Evolutionary conservation across 2,888 invertebrate genomes (phyloP), one percentile per base, ranked within the genome.

Genomic region (Crepidodera aurea): DNA sequence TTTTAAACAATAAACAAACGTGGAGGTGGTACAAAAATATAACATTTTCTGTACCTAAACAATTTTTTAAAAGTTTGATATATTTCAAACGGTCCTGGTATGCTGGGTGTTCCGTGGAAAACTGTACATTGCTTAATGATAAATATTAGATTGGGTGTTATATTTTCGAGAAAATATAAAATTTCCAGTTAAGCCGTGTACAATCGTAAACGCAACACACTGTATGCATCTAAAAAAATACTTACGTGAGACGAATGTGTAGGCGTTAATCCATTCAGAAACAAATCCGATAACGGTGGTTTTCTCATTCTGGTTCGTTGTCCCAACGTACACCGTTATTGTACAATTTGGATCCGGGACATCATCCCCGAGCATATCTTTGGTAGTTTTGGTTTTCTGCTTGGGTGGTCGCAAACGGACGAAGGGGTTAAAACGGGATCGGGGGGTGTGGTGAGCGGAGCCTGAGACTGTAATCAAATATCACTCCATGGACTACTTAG

Each of bases 161-260:
- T n/a, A n/a, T n/a, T n/a, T n/a, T n/a, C n/a, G n/a, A n/a, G n/a
- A n/a, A n/a, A n/a, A n/a, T n/a, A n/a, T n/a, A n/a, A n/a, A n/a
- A n/a, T n/a, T n/a, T n/a, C n/a, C n/a, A n/a, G n/a, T n/a, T n/a
- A n/a, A n/a, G n/a, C n/a, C n/a, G n/a, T n/a, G n/a, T n/a, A n/a
- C n/a, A n/a, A n/a, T n/a, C n/a, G n/a, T n/a, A n/a, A n/a, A n/a
- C n/a, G n/a, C n/a, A 22, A 22, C 3, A 22, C 22, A 2, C 22
- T 32, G 12, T 32, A 32, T n/a, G 40, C 18, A 37, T 4, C 18
- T 40, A 22, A 15, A 48, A 48, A 48, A 56, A 69, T 77, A 88
- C 88, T 87, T 86, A 90, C 90, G 86, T 85, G 86, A 84, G 72
- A 90, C 83, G 78, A 87, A 88, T 71, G 84, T 84, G 82, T 88